Percentiles rank a stretch among this genome's conserved stretches.
phyloP scores from a whole-genome alignment of 2,797 vertebrate genomes.

The Enteromius argenteus region DNA sequence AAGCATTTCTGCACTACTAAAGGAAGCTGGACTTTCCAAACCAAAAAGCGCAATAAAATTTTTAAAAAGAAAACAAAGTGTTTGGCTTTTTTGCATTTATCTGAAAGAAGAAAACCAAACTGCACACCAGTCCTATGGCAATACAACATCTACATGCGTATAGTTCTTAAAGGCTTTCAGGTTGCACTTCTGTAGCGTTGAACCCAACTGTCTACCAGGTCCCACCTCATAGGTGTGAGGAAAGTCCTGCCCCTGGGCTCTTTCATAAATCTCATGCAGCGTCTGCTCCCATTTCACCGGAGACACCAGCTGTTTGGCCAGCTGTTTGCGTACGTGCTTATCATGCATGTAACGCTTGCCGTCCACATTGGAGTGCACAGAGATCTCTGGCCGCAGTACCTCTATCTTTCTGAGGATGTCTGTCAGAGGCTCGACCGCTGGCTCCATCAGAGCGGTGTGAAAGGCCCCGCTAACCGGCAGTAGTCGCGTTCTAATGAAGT shows the following conservation, averaged over 20 bases:
- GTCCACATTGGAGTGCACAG: conserved; percentile 88
- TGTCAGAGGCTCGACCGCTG: conserved; percentile 80
- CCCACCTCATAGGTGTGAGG: conserved; percentile 91
- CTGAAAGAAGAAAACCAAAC: conserved; percentile 32
- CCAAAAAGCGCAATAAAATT: conserved; percentile 65
- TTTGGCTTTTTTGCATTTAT: conserved; percentile 37
- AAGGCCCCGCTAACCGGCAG: conserved; percentile 93
- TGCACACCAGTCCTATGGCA: conserved; percentile 50
- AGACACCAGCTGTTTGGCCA: conserved; percentile 87
- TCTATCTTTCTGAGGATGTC: conserved; percentile 80
- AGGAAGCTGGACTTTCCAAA: conserved; percentile 82
- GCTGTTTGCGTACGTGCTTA: conserved; percentile 78
- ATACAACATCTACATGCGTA: conserved; percentile 74
- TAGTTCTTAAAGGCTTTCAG: conserved; percentile 88
- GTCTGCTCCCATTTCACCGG: conserved; percentile 96
- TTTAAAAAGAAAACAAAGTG: conserved; percentile 23
- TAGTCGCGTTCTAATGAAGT: conserved; percentile 79
- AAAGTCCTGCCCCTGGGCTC: conserved; percentile 83
- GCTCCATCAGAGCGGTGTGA: conserved; percentile 90
- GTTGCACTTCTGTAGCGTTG: conserved; percentile 87
- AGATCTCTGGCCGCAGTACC: conserved; percentile 83
- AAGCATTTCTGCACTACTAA: conserved; percentile 61
- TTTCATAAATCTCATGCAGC: conserved; percentile 88
- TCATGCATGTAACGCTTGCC: conserved; percentile 85
- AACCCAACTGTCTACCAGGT: conserved; percentile 88